Evolutionary conservation across 2,113 vertebrate genomes (phyloP).

Genomic region (Balaenoptera acutorostrata): DNA sequence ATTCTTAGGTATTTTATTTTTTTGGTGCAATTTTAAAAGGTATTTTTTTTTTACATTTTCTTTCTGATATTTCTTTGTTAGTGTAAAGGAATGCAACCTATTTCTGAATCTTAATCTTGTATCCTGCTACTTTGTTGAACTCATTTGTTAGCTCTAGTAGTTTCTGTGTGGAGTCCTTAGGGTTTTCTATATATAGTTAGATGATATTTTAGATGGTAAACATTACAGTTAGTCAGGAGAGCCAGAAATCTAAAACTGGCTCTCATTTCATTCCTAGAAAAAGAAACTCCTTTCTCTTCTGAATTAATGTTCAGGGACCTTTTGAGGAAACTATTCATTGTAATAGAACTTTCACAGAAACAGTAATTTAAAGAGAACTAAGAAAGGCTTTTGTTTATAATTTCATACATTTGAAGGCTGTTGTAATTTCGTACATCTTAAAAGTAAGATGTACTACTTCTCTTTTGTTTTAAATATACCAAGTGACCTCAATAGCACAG

Average conservation of each 20-base stretch:
- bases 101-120: no score
- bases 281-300: not conserved
- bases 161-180: no score
- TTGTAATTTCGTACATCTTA: not conserved
- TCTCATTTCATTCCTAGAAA: not conserved
- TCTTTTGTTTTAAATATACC: not conserved
- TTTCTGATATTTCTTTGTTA: no score
- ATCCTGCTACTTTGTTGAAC: no score
- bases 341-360: not conserved
- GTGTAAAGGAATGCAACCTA: no score
- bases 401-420: not conserved
- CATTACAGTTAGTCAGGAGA: not conserved
- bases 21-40: no score
- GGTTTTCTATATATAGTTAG: no score
- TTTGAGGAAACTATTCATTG: not conserved
- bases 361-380: not conserved
- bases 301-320: not conserved
- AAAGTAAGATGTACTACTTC: not conserved
- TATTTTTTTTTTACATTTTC: no score
- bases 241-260: not conserved
- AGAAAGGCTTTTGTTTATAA: not conserved
- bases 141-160: no score
- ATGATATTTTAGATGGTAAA: not conserved
- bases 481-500: not conserved
- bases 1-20: no score